Evolutionary conservation across 2,113 vertebrate species (phyloP), one percentile per base, ranked within the genome.

Genomic region (Cygnus atratus): DNA sequence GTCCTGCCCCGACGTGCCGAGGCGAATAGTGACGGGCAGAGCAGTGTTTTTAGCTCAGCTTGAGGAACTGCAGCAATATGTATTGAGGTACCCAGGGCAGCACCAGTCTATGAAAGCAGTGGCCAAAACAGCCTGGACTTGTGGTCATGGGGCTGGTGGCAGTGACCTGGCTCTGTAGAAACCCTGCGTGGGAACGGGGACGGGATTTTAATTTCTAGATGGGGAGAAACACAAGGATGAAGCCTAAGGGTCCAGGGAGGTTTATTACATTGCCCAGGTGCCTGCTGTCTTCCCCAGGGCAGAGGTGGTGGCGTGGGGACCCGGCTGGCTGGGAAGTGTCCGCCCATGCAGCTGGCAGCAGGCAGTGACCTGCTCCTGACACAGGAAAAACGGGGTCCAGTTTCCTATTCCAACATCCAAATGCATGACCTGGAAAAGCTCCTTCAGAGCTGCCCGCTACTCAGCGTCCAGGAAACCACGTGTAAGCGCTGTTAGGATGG

Each of bases 1-100:
- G 84, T 62, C 59, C 58, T 92, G 86, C 54, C 88, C 80, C 82
- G 93, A 94, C 88, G 70, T 79, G 77, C 16, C 1, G 14, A 80
- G 58, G 31, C 79, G 84, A 94, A 58, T 76, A 66, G 88, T 43
- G 88, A 93, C n/a, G 61, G 58, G 11, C 54, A 87, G 54, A 29
- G 33, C 65, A 90, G 61, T 94, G 93, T 94, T 96, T 96, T 94
- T 92, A 96, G 76, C 80, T 87, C 54, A 11, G 62, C 26, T 41
- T 29, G 33, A 24, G 31, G 22, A n/a, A 33, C 41, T 68, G 22
- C 10, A 48, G 33, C 13, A 68, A n/a, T 20, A 48, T 48, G 44
- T 37, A 33, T n/a, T 46, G 66, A n/a, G 20, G 44, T 68, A 46
- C 44, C 13, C 43, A n/a, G 44, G 29, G 31, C 22, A 68, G 57